These are phyloP conservation scores for Brachionus paranguensis DNA, from an alignment of 1,140 invertebrate genomes.

Conservation along the genomic window DNA sequence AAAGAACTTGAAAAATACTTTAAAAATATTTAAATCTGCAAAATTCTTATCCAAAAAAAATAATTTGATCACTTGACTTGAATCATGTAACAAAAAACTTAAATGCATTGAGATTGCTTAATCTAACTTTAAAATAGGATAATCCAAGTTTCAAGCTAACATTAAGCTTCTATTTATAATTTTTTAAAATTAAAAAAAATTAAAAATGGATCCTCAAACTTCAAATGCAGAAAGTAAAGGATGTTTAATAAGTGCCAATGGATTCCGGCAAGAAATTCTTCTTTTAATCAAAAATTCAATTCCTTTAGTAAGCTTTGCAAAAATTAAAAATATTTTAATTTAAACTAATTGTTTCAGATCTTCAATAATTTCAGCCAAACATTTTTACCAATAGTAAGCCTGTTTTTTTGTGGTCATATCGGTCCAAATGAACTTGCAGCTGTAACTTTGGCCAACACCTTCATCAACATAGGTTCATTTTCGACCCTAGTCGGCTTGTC, in stretches of 20 bases:
- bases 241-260: background rate
- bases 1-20: too few relatives aligned
- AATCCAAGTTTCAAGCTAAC: background rate
- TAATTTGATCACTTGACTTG: background rate
- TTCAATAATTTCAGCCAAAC: conserved; percentile 33
- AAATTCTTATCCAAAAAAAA: background rate
- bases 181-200: background rate
- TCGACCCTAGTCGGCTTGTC: background rate
- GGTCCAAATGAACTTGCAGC: conserved; percentile 26
- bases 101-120: background rate
- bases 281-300: background rate
- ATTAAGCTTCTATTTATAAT: background rate
- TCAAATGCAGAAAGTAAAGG: background rate
- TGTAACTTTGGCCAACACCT: conserved; percentile 13
- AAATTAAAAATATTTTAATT: background rate
- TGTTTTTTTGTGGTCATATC: conserved; percentile 24
- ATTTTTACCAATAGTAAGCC: conserved; percentile 18
- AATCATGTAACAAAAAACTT: too few relatives aligned
- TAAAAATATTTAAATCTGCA: too few relatives aligned
- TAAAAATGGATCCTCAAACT: background rate
- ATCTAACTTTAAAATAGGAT: background rate
- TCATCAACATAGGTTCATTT: conserved; percentile 34
- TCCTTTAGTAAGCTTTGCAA: background rate
- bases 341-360: background rate
- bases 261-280: background rate